Evolutionary conservation across 2,113 vertebrate genomes (phyloP).

Genomic region (Siniperca chuatsi): DNA sequence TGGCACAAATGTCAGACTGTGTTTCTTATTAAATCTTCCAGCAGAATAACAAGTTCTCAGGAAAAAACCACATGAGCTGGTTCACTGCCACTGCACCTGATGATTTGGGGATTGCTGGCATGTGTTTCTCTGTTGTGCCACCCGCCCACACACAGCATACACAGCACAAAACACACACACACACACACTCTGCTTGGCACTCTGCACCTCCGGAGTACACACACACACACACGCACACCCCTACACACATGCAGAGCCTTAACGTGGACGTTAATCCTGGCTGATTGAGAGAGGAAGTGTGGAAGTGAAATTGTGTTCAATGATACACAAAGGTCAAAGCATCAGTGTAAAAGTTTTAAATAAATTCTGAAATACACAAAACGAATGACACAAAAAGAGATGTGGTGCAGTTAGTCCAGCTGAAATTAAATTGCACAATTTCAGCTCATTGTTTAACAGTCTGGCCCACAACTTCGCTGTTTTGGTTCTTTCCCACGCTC

Average conservation of each 20-base stretch:
- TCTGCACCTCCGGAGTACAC: not conserved
- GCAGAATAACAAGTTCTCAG: slow-evolving; percentile 3
- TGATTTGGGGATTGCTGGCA: slow-evolving; percentile 10
- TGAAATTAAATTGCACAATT: too few relatives aligned
- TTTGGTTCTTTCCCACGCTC: too few relatives aligned
- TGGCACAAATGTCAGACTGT: not conserved
- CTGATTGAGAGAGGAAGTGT: slow-evolving; percentile 14
- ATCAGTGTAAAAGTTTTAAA: not conserved
- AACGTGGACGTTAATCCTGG: not conserved
- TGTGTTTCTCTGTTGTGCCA: slow-evolving; percentile 19
- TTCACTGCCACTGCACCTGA: slow-evolving; percentile 9
- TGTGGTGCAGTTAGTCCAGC: not conserved
- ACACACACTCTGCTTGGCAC: not conserved
- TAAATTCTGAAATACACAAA: not conserved
- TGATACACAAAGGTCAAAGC: slow-evolving; percentile 2
- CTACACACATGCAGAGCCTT: not conserved
- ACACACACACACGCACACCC: not conserved
- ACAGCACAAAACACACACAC: not conserved
- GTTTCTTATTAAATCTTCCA: not conserved
- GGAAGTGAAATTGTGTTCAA: not conserved
- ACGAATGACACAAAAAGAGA: not conserved
- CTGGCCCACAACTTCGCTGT: too few relatives aligned
- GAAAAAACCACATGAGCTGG: slow-evolving; percentile 1
- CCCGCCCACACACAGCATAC: not conserved
- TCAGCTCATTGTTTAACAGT: too few relatives aligned